phyloP scores from a whole-genome alignment of 1,140 invertebrate genomes.

The Drosophila kurseongensis region DNA sequence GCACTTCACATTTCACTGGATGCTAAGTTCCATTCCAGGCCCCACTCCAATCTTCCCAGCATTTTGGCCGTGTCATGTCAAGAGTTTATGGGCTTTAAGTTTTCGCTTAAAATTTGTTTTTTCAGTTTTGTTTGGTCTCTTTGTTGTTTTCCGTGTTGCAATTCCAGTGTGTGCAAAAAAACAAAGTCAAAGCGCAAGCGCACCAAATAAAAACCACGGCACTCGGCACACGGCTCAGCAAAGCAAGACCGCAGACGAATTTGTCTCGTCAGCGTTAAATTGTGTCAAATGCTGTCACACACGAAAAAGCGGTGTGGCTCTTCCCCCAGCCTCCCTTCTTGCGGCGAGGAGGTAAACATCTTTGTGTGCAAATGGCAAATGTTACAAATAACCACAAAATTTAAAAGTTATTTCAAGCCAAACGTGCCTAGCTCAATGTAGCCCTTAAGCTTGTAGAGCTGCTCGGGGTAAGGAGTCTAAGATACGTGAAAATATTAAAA shows the following conservation, averaged over 20 bases:
- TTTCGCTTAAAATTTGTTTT: constrained; percentile 10
- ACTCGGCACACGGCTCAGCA: constrained; percentile 16
- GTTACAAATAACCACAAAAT: constrained; percentile 71
- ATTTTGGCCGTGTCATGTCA: constrained; percentile 45
- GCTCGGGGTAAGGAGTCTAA: neutral
- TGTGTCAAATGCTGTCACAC: constrained; percentile 76
- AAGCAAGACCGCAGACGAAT: constrained; percentile 36
- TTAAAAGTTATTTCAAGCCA: constrained; percentile 64
- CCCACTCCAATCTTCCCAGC: neutral
- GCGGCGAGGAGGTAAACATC: constrained; percentile 12
- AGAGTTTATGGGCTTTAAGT: constrained; percentile 35
- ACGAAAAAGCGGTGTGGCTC: constrained; percentile 28
- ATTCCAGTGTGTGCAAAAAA: constrained; percentile 53
- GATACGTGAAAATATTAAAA: no score
- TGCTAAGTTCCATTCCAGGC: constrained; percentile 32
- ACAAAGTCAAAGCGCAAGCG: constrained; percentile 58
- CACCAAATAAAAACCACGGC: constrained; percentile 40
- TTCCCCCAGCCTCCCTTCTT: constrained; percentile 2
- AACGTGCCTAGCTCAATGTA: constrained; percentile 32
- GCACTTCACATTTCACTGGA: constrained; percentile 26
- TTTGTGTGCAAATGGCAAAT: constrained; percentile 54
- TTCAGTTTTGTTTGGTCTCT: constrained; percentile 4
- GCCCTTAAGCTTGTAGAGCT: neutral
- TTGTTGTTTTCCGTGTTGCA: constrained; percentile 58
- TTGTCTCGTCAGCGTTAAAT: constrained; percentile 69